Base-by-base conservation (phyloP, 1,140 invertebrate genomes). In the Anagrus nilaparvatae region DNA sequence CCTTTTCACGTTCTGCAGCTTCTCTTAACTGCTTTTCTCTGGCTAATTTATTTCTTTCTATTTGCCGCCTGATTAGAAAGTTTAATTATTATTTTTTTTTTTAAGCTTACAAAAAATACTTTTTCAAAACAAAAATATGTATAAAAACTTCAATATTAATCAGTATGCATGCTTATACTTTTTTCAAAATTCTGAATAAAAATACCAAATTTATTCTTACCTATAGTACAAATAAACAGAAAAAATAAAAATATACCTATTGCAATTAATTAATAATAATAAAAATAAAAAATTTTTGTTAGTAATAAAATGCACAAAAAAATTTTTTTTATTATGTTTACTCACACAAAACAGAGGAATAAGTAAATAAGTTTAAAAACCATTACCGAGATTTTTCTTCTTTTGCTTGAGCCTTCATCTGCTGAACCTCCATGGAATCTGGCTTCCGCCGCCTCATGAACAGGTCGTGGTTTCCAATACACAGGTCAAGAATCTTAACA, bases 381-480 rank as follows among this genome's bases (percentile, higher is more conserved):
- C 40, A 38, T 51, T 50, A 73, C 76, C 69, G 84, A 63, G 74
- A 63, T 58, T 93, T 92, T 59, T 93, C 90, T 60, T 96, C 92
- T 58, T 91, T 89, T 2, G 91, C 90, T 59, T 96, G 91, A 0
- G 89, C 84, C 69, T 96, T 96, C 93, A 97, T 97, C 65, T 97
- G 93, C 63, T 97, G 93, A 14, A 97, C 82, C 68, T 96, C 90
- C 82, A 95, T 91, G 1, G 89, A 86, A 59, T 95, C 91, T 0
- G 89, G 87, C 58, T 92, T 91, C 42, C 91, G 71, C 39, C 93
- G 69, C 50, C 89, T 65, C 87, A 97, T 94, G 62, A 92, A 97
- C 16, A 97, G 65, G 69, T 97, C 91, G 59, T 97, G 92, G 65
- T 96, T 97, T 32, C 92, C 93, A 58, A 95, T 94, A 61, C 92